phyloP scores from a whole-genome alignment of 1,140 invertebrate species.

The Laupala kohalensis region DNA sequence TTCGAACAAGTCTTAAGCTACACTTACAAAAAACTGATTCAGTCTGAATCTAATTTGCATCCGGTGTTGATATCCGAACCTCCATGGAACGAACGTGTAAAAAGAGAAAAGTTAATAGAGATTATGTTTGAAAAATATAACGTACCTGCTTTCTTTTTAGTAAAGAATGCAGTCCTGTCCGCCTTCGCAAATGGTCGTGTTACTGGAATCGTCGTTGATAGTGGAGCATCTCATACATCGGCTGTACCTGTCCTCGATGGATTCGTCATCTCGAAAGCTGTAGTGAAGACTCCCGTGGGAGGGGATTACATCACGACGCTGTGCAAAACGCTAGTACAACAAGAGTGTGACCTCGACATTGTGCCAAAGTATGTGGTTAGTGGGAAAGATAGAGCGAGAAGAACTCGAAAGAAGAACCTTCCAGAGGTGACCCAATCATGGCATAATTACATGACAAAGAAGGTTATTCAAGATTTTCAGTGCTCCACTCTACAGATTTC shows the following conservation, averaged over 20 bases:
- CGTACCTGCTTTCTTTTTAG: constrained; percentile 76
- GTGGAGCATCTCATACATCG: constrained; percentile 76
- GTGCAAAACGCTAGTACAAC: too few relatives aligned
- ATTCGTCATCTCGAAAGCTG: constrained; percentile 67
- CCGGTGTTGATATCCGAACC: constrained; percentile 79
- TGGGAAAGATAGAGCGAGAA: too few relatives aligned
- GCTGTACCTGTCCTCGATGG: constrained; percentile 84
- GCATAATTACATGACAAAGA: too few relatives aligned
- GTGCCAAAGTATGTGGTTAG: too few relatives aligned
- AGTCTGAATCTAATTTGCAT: constrained; percentile 65
- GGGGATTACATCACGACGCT: too few relatives aligned
- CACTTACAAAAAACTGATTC: constrained; percentile 61
- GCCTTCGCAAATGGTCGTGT: constrained; percentile 80
- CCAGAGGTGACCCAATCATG: too few relatives aligned
- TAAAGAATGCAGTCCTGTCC: constrained; percentile 78
- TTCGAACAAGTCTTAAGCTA: constrained; percentile 78
- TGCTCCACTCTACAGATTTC: too few relatives aligned
- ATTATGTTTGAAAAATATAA: constrained; percentile 87
- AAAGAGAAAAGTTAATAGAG: constrained; percentile 75
- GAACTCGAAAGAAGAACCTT: too few relatives aligned
- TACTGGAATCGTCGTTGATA: constrained; percentile 74
- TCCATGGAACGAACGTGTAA: constrained; percentile 66
- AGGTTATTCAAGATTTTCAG: too few relatives aligned
- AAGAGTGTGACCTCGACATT: too few relatives aligned
- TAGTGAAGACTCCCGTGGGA: too few relatives aligned